A percentile compares a stretch with the other conserved stretches of the same genome.
Conservation (phyloP, 2,113 vertebrate species). For the Nestor notabilis region DNA sequence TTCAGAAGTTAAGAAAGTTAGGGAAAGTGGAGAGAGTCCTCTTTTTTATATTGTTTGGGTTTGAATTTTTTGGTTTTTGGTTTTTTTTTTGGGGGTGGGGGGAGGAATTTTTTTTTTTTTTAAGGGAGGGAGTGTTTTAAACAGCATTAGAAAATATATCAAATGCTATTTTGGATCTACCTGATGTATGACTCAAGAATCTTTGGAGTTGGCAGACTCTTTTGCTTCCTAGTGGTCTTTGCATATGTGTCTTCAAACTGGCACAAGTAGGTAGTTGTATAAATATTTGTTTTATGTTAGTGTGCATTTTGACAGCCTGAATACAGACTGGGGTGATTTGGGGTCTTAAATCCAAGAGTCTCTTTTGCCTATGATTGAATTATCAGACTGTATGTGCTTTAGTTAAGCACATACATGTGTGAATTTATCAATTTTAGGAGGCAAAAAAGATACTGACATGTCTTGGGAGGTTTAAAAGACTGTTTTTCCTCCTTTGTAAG, state of each 20-base stretch:
- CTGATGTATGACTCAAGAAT: not conserved
- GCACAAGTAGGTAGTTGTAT: not conserved
- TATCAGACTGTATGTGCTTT: not conserved
- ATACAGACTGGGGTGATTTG: not conserved
- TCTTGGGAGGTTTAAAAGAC: not conserved
- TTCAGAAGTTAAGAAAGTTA: not conserved
- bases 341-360: not conserved
- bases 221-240: not conserved
- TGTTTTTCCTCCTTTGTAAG: not conserved
- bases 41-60: accelerated
- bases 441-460: not conserved
- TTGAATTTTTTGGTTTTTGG: accelerated
- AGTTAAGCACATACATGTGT: not conserved
- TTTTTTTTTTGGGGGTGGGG: not conserved
- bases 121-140: not conserved
- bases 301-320: not conserved
- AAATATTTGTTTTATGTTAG: not conserved
- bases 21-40: not conserved
- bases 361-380: not conserved
- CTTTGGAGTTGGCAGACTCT: not conserved
- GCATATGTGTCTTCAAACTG: slow-evolving; percentile 9
- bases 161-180: not conserved
- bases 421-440: not conserved
- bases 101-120: not conserved
- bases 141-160: not conserved